These are phyloP conservation scores for Eristalinus sepulchralis DNA, from an alignment of 2,888 invertebrate species.

Conservation along the genomic window DNA sequence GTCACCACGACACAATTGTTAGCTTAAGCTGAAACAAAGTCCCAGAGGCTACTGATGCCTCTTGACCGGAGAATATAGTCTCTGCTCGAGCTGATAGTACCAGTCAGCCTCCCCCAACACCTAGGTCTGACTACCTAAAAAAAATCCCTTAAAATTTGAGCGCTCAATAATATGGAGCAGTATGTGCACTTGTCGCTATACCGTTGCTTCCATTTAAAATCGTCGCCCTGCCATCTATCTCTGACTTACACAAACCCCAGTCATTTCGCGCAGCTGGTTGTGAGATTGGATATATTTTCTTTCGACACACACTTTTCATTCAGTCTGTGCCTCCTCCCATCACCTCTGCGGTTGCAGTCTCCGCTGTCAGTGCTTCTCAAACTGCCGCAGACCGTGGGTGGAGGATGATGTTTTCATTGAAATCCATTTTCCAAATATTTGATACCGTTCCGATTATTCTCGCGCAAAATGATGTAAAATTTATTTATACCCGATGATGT, in stretches of 20 bases:
- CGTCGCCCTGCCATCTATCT: background rate
- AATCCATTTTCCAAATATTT: background rate
- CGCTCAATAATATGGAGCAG: too few relatives aligned
- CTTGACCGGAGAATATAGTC: too few relatives aligned
- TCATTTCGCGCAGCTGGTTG: constrained; percentile 13
- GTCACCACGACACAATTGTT: too few relatives aligned
- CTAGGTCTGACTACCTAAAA: too few relatives aligned
- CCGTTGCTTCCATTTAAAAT: too few relatives aligned
- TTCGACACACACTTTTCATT: background rate
- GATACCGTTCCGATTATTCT: background rate
- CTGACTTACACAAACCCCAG: background rate
- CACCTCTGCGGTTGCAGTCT: background rate
- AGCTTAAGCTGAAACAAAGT: too few relatives aligned
- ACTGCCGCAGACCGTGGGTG: background rate
- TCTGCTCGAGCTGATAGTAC: too few relatives aligned
- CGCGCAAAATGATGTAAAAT: constrained; percentile 9
- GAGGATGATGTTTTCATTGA: background rate
- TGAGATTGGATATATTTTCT: background rate
- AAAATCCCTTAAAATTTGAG: too few relatives aligned
- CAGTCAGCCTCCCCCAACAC: too few relatives aligned
- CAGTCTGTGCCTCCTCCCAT: background rate
- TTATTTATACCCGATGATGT: constrained; percentile 28
- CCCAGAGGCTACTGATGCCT: too few relatives aligned
- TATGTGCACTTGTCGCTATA: too few relatives aligned
- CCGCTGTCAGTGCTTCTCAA: constrained; percentile 9